These are phyloP conservation scores for Trinectes maculatus DNA, from an alignment of 2,113 vertebrate species.

Conservation along the genomic window DNA sequence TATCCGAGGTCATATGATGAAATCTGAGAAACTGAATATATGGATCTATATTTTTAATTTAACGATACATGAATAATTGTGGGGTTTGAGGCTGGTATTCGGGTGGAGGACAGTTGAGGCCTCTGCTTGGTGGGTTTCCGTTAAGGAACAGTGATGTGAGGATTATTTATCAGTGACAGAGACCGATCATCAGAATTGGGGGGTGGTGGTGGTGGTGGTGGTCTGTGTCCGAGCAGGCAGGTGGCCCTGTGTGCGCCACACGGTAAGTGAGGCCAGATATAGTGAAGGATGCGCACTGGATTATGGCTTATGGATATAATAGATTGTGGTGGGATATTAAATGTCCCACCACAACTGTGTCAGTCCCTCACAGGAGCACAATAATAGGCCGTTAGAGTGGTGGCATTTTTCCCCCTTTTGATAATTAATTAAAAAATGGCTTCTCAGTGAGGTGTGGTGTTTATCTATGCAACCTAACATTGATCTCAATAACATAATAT, in stretches of 20 bases:
- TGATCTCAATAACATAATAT: neutral
- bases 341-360: conserved; percentile 8
- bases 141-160: conserved; percentile 7
- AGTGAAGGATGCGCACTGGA: conserved; percentile 2
- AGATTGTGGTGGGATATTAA: conserved; percentile 4
- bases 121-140: neutral
- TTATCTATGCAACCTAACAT: neutral
- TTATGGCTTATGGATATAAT: conserved; percentile 22
- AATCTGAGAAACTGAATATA: too few relatives aligned
- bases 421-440: conserved; percentile 7
- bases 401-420: neutral
- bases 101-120: neutral
- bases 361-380: neutral
- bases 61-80: too few relatives aligned
- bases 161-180: conserved; percentile 31
- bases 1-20: too few relatives aligned
- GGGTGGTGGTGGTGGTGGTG: neutral
- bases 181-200: neutral
- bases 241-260: conserved; percentile 46
- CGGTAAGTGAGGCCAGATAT: conserved; percentile 5
- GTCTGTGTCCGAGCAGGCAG: conserved; percentile 51
- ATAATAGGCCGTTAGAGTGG: neutral
- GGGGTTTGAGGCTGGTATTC: neutral
- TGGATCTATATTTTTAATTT: too few relatives aligned
- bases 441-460: conserved; percentile 1